A percentile compares a stretch with the other conserved stretches of the same genome.
phyloP scores from a whole-genome alignment of 2,797 vertebrate genomes.

The Antennarius maculatus region DNA sequence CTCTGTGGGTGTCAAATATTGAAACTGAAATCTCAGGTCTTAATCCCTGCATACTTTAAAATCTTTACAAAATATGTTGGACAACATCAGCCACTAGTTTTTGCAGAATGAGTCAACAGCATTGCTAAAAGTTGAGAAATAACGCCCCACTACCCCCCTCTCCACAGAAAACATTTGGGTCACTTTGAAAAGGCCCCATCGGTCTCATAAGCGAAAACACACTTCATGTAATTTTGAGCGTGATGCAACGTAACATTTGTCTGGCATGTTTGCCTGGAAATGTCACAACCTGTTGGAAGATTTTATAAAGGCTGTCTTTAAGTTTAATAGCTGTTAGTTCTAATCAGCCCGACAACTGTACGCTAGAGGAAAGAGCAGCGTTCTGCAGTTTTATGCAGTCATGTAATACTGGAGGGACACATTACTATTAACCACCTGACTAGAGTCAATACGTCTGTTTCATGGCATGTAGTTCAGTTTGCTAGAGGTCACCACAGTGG shows the following conservation, averaged over 20 bases:
- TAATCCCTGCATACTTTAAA: too few species aligned
- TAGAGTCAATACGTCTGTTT: background rate
- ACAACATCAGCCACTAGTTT: too few species aligned
- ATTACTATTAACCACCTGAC: background rate
- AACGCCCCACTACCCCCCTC: too few species aligned
- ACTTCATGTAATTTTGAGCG: conserved; percentile 24
- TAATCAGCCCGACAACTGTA: conserved; percentile 7
- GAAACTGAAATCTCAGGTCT: too few species aligned
- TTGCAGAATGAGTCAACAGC: too few species aligned
- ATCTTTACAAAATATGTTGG: too few species aligned
- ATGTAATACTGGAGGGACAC: conserved; percentile 1
- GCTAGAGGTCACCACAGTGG: background rate
- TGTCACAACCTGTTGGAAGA: conserved; percentile 3
- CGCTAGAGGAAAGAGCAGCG: background rate
- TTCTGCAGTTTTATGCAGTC: conserved; percentile 5
- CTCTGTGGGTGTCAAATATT: too few species aligned
- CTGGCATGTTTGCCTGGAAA: conserved; percentile 1
- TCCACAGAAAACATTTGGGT: conserved; percentile 49
- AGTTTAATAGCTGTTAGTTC: conserved; percentile 7
- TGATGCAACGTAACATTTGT: conserved; percentile 11
- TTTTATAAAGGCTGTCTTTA: conserved; percentile 6
- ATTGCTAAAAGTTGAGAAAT: conserved; percentile 42
- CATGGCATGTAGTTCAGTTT: background rate
- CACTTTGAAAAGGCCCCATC: conserved; percentile 41
- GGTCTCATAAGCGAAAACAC: conserved; percentile 16